Conservation (phyloP, 2,113 vertebrate species). For the Pseudorasbora parva region DNA sequence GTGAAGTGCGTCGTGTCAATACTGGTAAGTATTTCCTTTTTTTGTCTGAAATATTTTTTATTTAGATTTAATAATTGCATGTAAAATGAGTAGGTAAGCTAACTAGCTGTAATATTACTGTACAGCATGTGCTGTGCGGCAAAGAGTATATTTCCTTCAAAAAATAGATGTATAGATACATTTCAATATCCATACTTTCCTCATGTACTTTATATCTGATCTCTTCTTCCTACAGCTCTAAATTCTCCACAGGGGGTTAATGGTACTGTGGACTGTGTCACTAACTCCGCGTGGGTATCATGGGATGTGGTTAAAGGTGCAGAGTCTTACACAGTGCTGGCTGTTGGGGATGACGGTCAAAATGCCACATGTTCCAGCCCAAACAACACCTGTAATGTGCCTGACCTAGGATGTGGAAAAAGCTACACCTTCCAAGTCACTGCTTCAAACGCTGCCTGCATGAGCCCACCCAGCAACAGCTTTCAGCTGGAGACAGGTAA, state of each 20-base stretch:
- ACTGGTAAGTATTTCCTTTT: constrained; percentile 37
- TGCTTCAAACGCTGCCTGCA: constrained; percentile 66
- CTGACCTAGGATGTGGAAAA: constrained; percentile 69
- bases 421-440: constrained; percentile 69
- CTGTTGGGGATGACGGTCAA: constrained; percentile 51
- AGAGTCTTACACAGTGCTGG: constrained; percentile 65
- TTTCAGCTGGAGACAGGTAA: constrained; percentile 71
- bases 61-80: not conserved
- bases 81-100: not conserved
- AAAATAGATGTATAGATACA: too few relatives aligned
- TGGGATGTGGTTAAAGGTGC: constrained; percentile 65
- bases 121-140: too few relatives aligned
- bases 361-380: constrained; percentile 64
- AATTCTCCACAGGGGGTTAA: constrained; percentile 66
- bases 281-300: constrained; percentile 68
- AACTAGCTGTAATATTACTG: not conserved
- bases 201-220: not conserved
- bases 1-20: constrained; percentile 24
- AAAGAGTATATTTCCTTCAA: not conserved
- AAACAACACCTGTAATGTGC: constrained; percentile 69
- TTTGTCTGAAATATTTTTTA: too few relatives aligned
- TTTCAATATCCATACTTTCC: not conserved
- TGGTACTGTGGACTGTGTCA: constrained; percentile 68
- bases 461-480: constrained; percentile 64
- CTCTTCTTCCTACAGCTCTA: constrained; percentile 64